phyloP scores from a whole-genome alignment of 2,113 vertebrate genomes.

The Dipodomys stephensi region DNA sequence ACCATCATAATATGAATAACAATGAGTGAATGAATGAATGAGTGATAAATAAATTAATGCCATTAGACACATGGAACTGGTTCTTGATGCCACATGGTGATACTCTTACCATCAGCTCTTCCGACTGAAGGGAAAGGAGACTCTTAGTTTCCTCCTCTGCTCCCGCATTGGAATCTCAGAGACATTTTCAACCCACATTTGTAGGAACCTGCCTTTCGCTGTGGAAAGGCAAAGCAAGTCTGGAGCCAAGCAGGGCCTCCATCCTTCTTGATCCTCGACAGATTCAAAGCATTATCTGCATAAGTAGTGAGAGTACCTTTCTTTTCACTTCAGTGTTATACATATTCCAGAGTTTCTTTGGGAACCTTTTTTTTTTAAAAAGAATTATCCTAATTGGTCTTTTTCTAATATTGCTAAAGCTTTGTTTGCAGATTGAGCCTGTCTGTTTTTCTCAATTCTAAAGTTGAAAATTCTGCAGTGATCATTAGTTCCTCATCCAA shows the following conservation, averaged over 20 bases:
- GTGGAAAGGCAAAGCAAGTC: not conserved
- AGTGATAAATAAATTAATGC: not conserved
- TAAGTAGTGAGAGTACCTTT: not conserved
- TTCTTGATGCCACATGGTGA: not conserved
- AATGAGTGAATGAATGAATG: no score
- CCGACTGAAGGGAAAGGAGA: not conserved
- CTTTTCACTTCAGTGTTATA: not conserved
- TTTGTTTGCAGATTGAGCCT: not conserved
- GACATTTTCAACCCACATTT: not conserved
- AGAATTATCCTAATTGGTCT: not conserved
- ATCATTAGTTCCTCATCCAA: not conserved
- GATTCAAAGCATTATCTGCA: not conserved
- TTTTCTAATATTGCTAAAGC: not conserved
- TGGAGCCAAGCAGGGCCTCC: no score
- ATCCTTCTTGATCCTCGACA: not conserved
- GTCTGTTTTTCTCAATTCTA: conserved; percentile 13
- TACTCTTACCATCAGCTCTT: not conserved
- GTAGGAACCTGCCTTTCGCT: not conserved
- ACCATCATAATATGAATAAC: no score
- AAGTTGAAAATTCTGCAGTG: not conserved
- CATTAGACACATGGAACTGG: not conserved
- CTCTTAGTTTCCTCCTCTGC: not conserved
- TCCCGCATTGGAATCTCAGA: not conserved
- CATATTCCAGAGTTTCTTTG: not conserved
- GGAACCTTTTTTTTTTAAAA: no score